Evolutionary conservation across 2,888 invertebrate genomes (phyloP), one percentile per base, ranked within the genome.

Genomic region (Lycaena phlaeas): DNA sequence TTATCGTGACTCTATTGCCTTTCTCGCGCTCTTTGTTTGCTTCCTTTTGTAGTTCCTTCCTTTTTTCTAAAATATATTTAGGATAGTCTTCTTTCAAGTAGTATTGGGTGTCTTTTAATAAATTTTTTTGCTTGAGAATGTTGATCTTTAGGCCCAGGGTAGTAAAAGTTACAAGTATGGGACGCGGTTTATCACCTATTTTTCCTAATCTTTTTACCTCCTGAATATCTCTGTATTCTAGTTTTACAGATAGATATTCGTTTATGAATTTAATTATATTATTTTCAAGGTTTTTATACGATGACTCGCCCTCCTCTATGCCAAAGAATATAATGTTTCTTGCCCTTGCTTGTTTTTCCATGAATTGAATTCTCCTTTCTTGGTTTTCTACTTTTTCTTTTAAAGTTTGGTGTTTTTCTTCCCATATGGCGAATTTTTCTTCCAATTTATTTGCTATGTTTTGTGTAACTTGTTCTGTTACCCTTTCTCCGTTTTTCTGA

Each of bases 61-160:
- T 43, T 25, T 49, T 49, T 10, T 45, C 30, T 12, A 49, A 11
- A 9, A 47, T 28, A 10, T 44, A 11, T 6, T 40, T 27, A 7
- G 47, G 47, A 14, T 28, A 50, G 36, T 50, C 48, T 40, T 49
- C 45, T 41, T 44, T 45, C 10, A 48, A 38, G 25, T 50, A 48
- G 27, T 30, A 45, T 12, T 17, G n/a, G 9, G 50, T 44, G 18
- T 46, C 40, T 14, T 41, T 44, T 10, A 48, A 22, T 15, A 29
- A 17, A n/a, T 26, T 17, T 38, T 38, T 46, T 5, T 44, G 34
- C 37, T 42, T 42, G 7, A 45, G 18, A 3, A 50, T 36, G 15
- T 43, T 27, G 1, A 50, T 48, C 42, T 48, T 48, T 38, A 26
- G 30, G 10, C 50, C 45, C 12, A 46, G 36, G 10, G 44, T 46